Evolutionary conservation across 2,797 vertebrate species (phyloP).

Genomic region (Glyptemys insculpta): DNA sequence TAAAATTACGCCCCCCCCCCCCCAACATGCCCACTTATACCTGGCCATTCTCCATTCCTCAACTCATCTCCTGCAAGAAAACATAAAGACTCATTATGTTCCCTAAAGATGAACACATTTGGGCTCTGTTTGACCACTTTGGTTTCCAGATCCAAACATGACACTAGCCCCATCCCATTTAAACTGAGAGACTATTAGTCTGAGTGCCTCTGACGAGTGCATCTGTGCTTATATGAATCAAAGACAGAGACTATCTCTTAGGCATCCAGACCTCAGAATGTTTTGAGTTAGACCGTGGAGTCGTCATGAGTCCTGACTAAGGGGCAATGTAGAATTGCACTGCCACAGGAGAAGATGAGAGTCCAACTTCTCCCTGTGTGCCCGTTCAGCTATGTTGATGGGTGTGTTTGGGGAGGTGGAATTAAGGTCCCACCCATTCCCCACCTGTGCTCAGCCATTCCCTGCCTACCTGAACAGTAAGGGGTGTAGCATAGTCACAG

Average conservation of each 20-base stretch:
- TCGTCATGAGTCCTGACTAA: not conserved
- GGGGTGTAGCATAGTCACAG: rapidly evolving
- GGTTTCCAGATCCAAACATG: not conserved
- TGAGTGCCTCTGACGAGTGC: rapidly evolving
- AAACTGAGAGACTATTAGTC: not conserved
- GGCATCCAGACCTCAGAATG: not conserved
- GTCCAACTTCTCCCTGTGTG: not conserved
- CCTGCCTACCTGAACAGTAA: not conserved
- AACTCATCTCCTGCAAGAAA: not conserved
- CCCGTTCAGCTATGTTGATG: too few species aligned
- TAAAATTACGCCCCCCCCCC: not conserved
- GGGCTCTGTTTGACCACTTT: rapidly evolving
- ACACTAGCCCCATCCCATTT: not conserved
- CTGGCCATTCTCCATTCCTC: not conserved
- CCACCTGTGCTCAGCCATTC: not conserved
- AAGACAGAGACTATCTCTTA: rapidly evolving
- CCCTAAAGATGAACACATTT: not conserved
- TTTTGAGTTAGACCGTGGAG: rapidly evolving
- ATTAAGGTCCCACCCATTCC: not conserved
- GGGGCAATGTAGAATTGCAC: not conserved
- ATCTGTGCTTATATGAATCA: not conserved
- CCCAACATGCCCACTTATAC: not conserved
- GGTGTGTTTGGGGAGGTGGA: rapidly evolving
- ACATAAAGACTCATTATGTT: not conserved
- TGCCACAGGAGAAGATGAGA: not conserved